Percentiles rank a stretch among this genome's conserved stretches.
phyloP scores from a whole-genome alignment of 2,888 invertebrate species.

The Sicus ferrugineus region DNA sequence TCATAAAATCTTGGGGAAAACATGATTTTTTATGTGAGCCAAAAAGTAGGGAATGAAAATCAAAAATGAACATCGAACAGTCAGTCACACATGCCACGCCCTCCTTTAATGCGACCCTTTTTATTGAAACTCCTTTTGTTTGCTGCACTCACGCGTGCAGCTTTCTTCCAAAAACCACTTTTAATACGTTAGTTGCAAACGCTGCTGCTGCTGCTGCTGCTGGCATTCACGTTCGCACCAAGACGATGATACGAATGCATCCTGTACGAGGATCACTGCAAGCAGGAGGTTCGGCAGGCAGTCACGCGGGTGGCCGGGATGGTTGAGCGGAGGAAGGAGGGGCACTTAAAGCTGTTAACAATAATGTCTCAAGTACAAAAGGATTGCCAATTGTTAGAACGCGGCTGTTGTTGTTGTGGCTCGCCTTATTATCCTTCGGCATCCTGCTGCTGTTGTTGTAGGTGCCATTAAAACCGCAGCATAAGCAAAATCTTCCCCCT shows the following conservation, averaged over 20 bases:
- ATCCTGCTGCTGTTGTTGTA: conserved; percentile 46
- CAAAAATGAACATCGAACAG: conserved; percentile 11
- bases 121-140: no score
- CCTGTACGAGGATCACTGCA: neutral
- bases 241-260: neutral
- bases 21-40: conserved; percentile 19
- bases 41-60: conserved; percentile 15
- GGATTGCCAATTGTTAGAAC: conserved; percentile 33
- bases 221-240: neutral
- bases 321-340: neutral
- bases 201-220: neutral
- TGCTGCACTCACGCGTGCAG: neutral
- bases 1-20: conserved; percentile 52
- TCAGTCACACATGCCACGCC: neutral
- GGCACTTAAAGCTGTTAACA: conserved; percentile 34
- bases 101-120: conserved; percentile 2
- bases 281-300: neutral
- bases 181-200: neutral
- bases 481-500: conserved; percentile 44
- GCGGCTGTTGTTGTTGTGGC: conserved; percentile 29
- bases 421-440: conserved; percentile 17
- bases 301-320: neutral
- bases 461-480: conserved; percentile 58
- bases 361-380: conserved; percentile 36
- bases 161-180: neutral